Base-by-base conservation (phyloP, 2,797 vertebrate species). In the Tauraco hartlaubi region DNA sequence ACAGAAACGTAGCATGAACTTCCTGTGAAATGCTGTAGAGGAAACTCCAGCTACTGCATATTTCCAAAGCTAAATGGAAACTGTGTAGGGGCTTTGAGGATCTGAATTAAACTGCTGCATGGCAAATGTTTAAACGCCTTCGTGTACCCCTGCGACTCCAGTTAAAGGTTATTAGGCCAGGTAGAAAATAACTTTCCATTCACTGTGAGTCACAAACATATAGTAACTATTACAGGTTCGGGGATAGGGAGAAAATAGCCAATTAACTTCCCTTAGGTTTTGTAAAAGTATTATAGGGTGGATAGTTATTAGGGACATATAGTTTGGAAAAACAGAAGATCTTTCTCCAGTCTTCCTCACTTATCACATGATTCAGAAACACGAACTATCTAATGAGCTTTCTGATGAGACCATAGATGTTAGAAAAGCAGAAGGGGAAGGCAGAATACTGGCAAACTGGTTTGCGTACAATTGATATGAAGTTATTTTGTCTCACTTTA, bases 231-330 rank as follows among this genome's bases (percentile, higher is more conserved):
- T 39, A 51, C 3, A 54, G 8, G 14, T 14, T 51, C 0, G 26
- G 2, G 14, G 28, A 2, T 10, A 21, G 20, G 4, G 9, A 3
- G 5, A 3, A 16, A 46, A 10, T 31, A 73, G 6, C 6, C 51
- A 49, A 66, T 56, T 55, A 37, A 7, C 7, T 52, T 48, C 29
- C 33, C 6, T 64, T 52, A 69, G 26, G 17, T 7, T 21, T 46
- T 83, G 11, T 66, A 41, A n/a, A 39, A 77, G 39, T 67, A 22
- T 52, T 62, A 21, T 8, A 52, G 25, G 6, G 16, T 49, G 7
- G 3, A 9, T 52, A 51, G 11, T 19, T 61, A 29, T 22, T 17
- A 80, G 15, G 22, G 12, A 74, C 83, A 84, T 18, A 19, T 1
- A 33, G 6, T 62, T 72, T 37, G 23, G 28, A 51, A 68, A 88